Evolutionary conservation across 2,888 invertebrate genomes (phyloP), one percentile per base, ranked within the genome.

Genomic region (Sminthurinus aureus): DNA sequence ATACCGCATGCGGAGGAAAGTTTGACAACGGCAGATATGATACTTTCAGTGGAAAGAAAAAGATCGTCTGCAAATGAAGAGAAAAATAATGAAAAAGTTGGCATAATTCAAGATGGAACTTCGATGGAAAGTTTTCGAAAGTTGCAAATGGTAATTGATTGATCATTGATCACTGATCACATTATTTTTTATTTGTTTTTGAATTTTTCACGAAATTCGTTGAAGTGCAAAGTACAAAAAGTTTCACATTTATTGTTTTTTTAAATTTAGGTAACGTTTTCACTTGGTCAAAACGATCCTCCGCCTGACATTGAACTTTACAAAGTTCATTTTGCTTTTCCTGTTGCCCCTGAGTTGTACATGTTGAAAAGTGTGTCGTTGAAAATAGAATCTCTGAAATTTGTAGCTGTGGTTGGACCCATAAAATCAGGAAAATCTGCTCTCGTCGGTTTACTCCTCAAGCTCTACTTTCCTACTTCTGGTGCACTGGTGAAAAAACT

Each of bases 331-430:
- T 81, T 76, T 73, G 64, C 50, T 15, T 79, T 79, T 24, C 80
- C 80, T 0, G n/a, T 26, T 24, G 0, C 58, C n/a, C 74, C 15
- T 12, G 69, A 83, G 50, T 15, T 80, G 0, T 18, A 71, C n/a
- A 67, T 80, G 0, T 52, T 86, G 20, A 50, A 71, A 22, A 77
- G 71, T 11, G 75, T 86, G 4, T 82, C 73, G 20, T 24, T 86
- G 20, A 82, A 79, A 18, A 84, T 86, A n/a, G 50, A 67, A 12
- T 75, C 85, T 18, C 51, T 80, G 20, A 76, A 82, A 18, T 86
- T 83, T 75, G 79, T 85, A 0, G 86, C 86, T 3, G 74, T 86
- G 52, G 85, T 86, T 0, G 85, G 86, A 18, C 18, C 67, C 3
- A 15, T 18, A 11, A 12, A 2, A 4, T 3, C 69, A 26, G 6